phyloP scores from a whole-genome alignment of 2,797 vertebrate genomes.

The Sebastes itinus region DNA sequence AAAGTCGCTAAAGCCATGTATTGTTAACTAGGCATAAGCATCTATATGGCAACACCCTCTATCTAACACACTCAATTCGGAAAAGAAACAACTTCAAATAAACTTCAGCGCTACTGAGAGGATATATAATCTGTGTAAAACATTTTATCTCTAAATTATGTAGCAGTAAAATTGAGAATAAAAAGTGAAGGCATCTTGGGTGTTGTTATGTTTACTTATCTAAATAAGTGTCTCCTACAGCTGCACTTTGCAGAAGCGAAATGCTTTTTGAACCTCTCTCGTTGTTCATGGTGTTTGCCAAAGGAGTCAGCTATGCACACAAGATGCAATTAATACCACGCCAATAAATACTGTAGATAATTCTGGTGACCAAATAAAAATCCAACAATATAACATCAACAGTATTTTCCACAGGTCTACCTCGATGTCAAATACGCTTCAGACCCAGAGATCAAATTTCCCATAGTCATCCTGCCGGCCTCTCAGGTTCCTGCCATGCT shows the following conservation, averaged over 20 bases:
- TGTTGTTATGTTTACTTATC: neutral
- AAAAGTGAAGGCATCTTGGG: neutral
- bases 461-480: slow-evolving; percentile 67
- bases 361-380: neutral
- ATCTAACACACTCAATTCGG: neutral
- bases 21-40: slow-evolving; percentile 30
- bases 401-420: slow-evolving; percentile 68
- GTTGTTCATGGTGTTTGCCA: neutral
- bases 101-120: neutral
- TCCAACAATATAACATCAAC: neutral
- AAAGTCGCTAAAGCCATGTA: neutral
- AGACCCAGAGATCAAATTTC: slow-evolving; percentile 79
- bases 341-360: neutral
- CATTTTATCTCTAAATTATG: neutral
- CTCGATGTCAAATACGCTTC: slow-evolving; percentile 77
- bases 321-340: neutral
- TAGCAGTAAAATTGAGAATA: neutral
- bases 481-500: neutral
- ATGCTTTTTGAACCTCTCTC: neutral
- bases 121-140: neutral
- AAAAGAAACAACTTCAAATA: neutral
- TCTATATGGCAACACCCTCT: neutral
- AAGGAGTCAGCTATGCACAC: neutral
- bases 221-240: neutral
- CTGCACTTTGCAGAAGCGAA: neutral